Base-by-base conservation (phyloP, 2,797 vertebrate genomes). In the Epinephelus malabaricus region DNA sequence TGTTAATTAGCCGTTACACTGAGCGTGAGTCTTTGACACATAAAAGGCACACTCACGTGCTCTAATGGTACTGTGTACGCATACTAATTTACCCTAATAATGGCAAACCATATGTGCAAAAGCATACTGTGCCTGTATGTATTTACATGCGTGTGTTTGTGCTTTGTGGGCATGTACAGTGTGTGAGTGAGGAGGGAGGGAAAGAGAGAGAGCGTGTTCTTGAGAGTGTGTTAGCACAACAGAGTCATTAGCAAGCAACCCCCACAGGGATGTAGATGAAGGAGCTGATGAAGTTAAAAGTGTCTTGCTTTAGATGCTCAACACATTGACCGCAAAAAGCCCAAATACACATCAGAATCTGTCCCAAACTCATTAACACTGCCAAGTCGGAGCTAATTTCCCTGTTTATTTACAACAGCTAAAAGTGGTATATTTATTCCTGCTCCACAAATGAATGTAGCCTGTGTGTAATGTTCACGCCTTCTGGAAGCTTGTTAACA, bases 211-310 rank as follows among this genome's bases (percentile, higher is more conserved):
- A 34, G 27, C 11, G 17, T 58, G 69, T 72, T 79, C 49, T 82
- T 66, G 30, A 47, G 21, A 63, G 2, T 19, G 46, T 71, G 69
- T 74, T 50, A 64, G 73, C 78, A 34, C 71, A 81, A 61, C 56
- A 27, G 40, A 83, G 69, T 86, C 66, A 79, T 86, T 86, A 81
- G 55, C 62, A 82, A 87, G 84, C 84, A 88, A 86, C 77, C 78
- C 77, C 85, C 83, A 77, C 72, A 78, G 81, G 82, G 73, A 69
- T 30, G 64, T 0, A 83, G 82, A 90, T 82, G 71, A 89, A 86
- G 70, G 64, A 81, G 73, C 45, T 79, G 84, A 84, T 83, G 72
- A 88, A 88, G 76, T 81, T 76, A 73, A 81, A 82, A 74, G 72
- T 71, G 71, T 83, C 79, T 80, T 51, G 73, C 69, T 86, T 84